Conservation (phyloP, 2,113 vertebrate genomes). For the Prunella fulvescens region DNA sequence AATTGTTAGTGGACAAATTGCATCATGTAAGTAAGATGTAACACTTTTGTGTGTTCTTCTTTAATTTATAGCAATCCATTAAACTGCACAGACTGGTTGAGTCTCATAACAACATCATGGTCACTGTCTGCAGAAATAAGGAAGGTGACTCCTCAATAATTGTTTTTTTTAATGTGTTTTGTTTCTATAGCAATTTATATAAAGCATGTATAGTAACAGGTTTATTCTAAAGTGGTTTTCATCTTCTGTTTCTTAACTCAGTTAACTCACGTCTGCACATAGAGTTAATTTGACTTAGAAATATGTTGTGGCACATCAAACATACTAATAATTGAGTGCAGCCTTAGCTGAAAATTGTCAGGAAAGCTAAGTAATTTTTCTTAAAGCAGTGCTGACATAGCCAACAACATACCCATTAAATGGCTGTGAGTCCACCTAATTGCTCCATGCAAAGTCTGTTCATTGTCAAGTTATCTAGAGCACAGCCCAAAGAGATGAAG, state of each 20-base stretch:
- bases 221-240: neutral
- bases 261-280: neutral
- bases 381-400: neutral
- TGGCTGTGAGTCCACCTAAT: neutral
- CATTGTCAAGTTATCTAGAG: neutral
- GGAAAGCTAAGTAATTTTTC: neutral
- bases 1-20: neutral
- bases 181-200: neutral
- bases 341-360: neutral
- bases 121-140: conserved; percentile 72
- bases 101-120: conserved; percentile 73
- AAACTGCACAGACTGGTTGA: conserved; percentile 79
- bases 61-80: conserved; percentile 77
- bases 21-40: neutral
- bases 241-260: neutral
- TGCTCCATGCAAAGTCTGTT: neutral
- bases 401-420: neutral
- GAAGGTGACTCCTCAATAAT: conserved; percentile 66
- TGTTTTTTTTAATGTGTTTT: neutral
- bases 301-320: neutral
- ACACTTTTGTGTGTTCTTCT: conserved; percentile 28
- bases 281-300: neutral
- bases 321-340: neutral
- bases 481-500: neutral
- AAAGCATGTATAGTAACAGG: neutral